Conservation (phyloP, 1,140 invertebrate species). For the Mesaphorura yosii region DNA sequence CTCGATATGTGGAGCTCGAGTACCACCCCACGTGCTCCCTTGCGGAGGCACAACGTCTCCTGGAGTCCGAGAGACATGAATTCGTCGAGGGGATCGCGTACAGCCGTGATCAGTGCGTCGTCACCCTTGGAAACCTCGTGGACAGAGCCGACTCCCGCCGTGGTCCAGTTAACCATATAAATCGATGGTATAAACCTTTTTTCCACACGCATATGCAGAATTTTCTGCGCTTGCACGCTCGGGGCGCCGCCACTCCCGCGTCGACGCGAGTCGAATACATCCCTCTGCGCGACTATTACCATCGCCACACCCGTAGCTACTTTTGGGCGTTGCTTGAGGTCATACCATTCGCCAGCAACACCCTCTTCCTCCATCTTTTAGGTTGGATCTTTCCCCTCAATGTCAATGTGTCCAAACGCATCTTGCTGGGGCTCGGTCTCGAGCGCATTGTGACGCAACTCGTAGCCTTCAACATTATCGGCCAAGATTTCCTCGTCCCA, state of each 20-base stretch:
- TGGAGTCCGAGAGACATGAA: background rate
- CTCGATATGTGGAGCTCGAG: constrained; percentile 1
- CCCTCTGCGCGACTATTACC: constrained; percentile 66
- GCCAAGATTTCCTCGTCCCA: constrained; percentile 5
- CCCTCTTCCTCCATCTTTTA: background rate
- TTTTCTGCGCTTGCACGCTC: background rate
- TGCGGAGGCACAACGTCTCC: background rate
- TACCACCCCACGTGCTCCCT: background rate
- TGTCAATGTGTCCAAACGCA: background rate
- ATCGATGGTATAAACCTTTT: constrained; percentile 5
- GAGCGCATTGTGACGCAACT: background rate
- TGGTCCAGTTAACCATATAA: background rate
- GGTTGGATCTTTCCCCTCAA: constrained; percentile 4
- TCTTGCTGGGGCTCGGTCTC: background rate
- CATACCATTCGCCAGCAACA: background rate
- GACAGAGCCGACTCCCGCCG: background rate
- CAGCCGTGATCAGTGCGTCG: background rate
- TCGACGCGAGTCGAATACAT: constrained; percentile 57
- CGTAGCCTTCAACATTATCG: background rate
- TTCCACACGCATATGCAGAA: constrained; percentile 1
- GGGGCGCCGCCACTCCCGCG: too few species aligned
- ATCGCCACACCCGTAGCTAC: constrained; percentile 61
- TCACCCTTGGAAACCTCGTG: background rate
- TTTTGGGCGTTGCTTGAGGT: constrained; percentile 48
- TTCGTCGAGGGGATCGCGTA: constrained; percentile 2